Base-by-base conservation (phyloP, 2,797 vertebrate species). In the Sparus aurata region DNA sequence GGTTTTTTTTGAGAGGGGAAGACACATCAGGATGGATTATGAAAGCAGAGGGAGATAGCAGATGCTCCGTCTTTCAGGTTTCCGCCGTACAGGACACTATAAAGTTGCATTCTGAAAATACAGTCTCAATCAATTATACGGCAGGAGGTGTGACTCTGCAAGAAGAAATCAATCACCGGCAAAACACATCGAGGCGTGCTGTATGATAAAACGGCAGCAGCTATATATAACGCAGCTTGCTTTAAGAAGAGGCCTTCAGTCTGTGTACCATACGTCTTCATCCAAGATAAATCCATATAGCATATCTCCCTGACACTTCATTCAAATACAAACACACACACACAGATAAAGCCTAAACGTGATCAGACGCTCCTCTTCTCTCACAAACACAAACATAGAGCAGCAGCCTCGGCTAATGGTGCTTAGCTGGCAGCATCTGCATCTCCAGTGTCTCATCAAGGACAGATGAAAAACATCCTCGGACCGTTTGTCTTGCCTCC, bases 391-490 rank as follows among this genome's bases (percentile, higher is more conserved):
- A 73, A 41, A 81, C 58, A 58, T 46, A 67, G 63, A 83, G 77
- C 61, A 54, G 69, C 71, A 79, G 65, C 68, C 41, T 67, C 55
- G 10, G 76, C 70, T 76, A 89, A 89, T 84, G 67, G 45, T 12
- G 23, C 60, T 59, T 62, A 72, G 76, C 83, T 79, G 54, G 22
- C 75, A 41, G 34, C 69, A 84, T 88, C 76, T 76, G 74, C 71
- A 85, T 86, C 82, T 73, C 79, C 63, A 23, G 30, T 55, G 41
- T 86, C 69, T 84, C 78, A 85, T 84, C 82, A 85, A 86, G 84
- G 82, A 70, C 75, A 3, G 46, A 77, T 59, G 55, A 79, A 77
- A 83, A 86, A 78, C 63, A 77, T 75, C 72, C 72, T 67, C 10
- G 1, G 49, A 73, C 71, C 64, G 78, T 75, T 80, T 69, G 63